phyloP scores from a whole-genome alignment of 2,113 vertebrate genomes.

The Gobio gobio region DNA sequence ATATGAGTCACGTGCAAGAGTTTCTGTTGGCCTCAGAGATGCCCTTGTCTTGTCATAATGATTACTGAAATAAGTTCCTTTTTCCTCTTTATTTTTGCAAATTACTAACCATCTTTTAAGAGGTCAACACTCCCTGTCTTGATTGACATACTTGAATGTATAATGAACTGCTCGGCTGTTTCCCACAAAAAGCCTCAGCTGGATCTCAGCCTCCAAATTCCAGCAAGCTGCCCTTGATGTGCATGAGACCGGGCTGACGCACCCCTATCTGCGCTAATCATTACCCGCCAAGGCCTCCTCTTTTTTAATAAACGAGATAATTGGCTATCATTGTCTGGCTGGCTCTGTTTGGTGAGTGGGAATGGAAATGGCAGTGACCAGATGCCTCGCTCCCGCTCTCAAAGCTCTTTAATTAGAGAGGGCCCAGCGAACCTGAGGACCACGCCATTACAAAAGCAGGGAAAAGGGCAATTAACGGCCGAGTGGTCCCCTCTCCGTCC shows the following conservation, averaged over 20 bases:
- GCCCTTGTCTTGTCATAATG: constrained; percentile 29
- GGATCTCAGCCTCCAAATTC: constrained; percentile 47
- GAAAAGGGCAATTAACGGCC: constrained; percentile 84
- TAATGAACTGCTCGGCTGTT: constrained; percentile 34
- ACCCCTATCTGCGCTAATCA: constrained; percentile 61
- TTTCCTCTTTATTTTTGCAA: constrained; percentile 18
- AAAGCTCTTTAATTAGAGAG: constrained; percentile 83
- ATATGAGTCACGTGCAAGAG: not conserved
- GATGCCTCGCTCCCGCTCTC: constrained; percentile 74
- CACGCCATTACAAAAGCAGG: constrained; percentile 66
- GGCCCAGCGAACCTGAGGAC: constrained; percentile 78
- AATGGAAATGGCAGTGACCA: constrained; percentile 80
- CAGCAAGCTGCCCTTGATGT: constrained; percentile 27
- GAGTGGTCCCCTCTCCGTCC: constrained; percentile 67
- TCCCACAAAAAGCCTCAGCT: constrained; percentile 40
- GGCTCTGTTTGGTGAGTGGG: constrained; percentile 55
- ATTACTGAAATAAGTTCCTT: constrained; percentile 39
- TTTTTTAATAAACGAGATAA: constrained; percentile 73
- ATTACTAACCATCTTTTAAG: constrained; percentile 26
- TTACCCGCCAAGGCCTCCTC: constrained; percentile 64
- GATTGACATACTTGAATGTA: constrained; percentile 36
- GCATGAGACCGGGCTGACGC: constrained; percentile 33
- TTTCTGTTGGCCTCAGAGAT: constrained; percentile 29
- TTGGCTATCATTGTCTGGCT: constrained; percentile 74
- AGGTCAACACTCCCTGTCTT: constrained; percentile 14